Evolutionary conservation across 2,113 vertebrate species (phyloP), one percentile per base, ranked within the genome.

Genomic region (Eulemur macaco): DNA sequence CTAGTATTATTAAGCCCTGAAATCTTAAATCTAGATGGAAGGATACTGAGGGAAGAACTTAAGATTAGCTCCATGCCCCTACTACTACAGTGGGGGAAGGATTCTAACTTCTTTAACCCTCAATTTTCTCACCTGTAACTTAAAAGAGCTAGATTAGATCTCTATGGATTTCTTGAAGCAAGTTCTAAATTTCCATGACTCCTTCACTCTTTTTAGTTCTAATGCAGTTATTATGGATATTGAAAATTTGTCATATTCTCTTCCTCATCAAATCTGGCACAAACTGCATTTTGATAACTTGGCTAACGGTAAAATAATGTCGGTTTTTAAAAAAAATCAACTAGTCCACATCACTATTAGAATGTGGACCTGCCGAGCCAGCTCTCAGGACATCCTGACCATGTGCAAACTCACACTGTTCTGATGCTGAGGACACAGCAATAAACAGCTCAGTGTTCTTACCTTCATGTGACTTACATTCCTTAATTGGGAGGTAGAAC

Each of bases 31-130:
- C 42, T 63, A 54, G 2, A 50, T 8, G 34, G 20, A 47, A 47
- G 39, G 47, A 5, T 29, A 10, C 21, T 17, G 11, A 45, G 54
- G 54, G 13, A 87, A 34, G 63, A 25, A 45, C 47, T 15, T 23
- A 37, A 69, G 34, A 29, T 1, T 31, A 20, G 56, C 5, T 13
- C 68, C 29, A 8, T 6, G 5, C 0, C 18, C 77, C 56, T 20
- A 8, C 20, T 17, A 8, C 4, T 7, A 25, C 0, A 69, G 0
- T 0, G 17, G 13, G 21, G 27, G 17, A 14, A 3, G 12, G 8
- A 37, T 21, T 29, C 58, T 8, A 27, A 21, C 8, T 8, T 27
- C 63, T 73, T 27, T 42, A 17, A 39, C 64, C 23, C 45, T 47
- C 25, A 9, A 17, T 23, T 42, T 69, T n/a, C 42, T 39, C 13